Conservation (phyloP, 2,113 vertebrate genomes). For the Himantopus leucocephalus region DNA sequence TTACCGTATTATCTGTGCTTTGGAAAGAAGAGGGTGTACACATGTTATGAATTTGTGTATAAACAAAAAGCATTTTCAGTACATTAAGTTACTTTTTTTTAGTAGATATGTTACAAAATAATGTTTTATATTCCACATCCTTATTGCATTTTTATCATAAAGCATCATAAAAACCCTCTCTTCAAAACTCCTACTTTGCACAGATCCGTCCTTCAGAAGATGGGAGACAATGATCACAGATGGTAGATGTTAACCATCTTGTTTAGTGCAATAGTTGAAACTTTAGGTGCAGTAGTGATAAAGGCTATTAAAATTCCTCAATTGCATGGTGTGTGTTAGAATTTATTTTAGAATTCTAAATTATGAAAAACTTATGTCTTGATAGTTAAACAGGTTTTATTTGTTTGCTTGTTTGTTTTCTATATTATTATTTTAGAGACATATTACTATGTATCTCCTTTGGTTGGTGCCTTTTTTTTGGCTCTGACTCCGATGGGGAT, state of each 20-base stretch:
- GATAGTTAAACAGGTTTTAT: neutral
- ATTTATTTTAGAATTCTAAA: neutral
- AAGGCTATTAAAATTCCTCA: neutral
- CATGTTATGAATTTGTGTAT: neutral
- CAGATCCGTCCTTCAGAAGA: neutral
- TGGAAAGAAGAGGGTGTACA: neutral
- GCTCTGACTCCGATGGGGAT: constrained; percentile 94
- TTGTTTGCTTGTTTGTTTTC: neutral
- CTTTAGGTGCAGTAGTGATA: neutral
- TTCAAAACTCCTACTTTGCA: neutral
- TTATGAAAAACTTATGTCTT: neutral
- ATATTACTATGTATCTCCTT: constrained; percentile 87
- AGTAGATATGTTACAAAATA: neutral
- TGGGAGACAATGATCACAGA: neutral
- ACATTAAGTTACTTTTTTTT: neutral
- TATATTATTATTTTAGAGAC: constrained; percentile 73
- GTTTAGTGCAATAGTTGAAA: neutral
- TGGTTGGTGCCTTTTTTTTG: constrained; percentile 95
- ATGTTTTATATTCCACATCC: neutral
- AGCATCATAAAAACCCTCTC: neutral
- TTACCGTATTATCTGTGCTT: neutral
- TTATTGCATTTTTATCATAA: neutral
- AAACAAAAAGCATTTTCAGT: neutral
- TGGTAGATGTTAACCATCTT: neutral
- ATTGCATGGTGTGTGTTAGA: neutral